Evolutionary conservation across 2,113 vertebrate genomes (phyloP).

Genomic region (Struthidea cinerea): DNA sequence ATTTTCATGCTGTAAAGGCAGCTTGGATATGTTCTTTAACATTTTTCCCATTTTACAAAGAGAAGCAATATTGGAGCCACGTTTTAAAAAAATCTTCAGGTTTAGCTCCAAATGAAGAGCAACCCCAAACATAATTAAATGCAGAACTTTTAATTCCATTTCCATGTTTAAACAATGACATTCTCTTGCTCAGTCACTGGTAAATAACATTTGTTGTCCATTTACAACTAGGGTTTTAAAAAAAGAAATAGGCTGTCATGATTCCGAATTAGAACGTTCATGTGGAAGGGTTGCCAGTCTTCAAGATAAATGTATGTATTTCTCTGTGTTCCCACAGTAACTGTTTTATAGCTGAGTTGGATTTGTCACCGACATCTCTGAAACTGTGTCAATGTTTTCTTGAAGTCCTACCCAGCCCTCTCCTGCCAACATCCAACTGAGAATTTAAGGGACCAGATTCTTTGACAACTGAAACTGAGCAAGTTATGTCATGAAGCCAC

Average conservation of each 20-base stretch:
- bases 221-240: neutral
- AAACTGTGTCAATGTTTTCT: neutral
- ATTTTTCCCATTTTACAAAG: neutral
- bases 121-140: constrained; percentile 11
- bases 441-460: constrained; percentile 6
- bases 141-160: constrained; percentile 10
- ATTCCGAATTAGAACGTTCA: neutral
- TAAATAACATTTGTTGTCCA: constrained; percentile 41
- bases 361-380: neutral
- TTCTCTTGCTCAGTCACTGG: neutral
- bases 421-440: neutral
- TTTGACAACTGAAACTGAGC: constrained; percentile 2
- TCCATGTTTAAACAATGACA: constrained; percentile 11
- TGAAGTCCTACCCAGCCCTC: neutral
- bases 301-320: neutral
- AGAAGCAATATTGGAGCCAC: neutral
- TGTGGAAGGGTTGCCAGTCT: neutral
- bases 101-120: constrained; percentile 30
- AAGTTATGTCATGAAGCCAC: neutral
- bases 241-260: neutral
- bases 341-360: neutral
- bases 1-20: neutral
- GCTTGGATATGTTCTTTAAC: neutral
- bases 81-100: neutral
- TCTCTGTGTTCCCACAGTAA: neutral